Conservation (phyloP, 2,888 invertebrate species). For the Argynnis bischoffii region DNA sequence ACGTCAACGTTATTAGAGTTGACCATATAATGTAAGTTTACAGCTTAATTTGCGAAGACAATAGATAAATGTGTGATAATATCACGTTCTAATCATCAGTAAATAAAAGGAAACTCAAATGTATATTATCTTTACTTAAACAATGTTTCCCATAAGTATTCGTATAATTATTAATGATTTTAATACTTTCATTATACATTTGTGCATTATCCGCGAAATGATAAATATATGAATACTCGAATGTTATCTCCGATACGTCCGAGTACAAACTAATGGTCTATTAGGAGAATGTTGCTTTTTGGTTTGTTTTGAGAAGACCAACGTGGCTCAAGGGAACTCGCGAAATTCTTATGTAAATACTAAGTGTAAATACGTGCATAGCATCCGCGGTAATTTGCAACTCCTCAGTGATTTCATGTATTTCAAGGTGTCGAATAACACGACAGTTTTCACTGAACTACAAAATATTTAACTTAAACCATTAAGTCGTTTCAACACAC, state of each 20-base stretch:
- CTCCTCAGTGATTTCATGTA: constrained; percentile 17
- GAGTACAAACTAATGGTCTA: neutral
- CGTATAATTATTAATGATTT: too few relatives aligned
- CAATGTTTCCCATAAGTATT: too few relatives aligned
- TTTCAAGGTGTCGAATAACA: constrained; percentile 20
- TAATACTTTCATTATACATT: too few relatives aligned
- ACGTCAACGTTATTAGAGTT: constrained; percentile 51
- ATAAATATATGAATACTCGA: too few relatives aligned
- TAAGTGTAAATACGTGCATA: constrained; percentile 41
- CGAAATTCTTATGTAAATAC: constrained; percentile 72
- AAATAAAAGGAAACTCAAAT: too few relatives aligned
- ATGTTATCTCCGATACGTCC: too few relatives aligned
- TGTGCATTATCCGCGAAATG: too few relatives aligned
- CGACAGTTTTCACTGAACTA: constrained; percentile 2
- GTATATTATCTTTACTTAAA: too few relatives aligned
- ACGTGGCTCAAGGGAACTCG: constrained; percentile 58
- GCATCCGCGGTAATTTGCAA: constrained; percentile 52
- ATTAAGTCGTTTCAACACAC: constrained; percentile 13
- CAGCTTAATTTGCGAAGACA: too few relatives aligned
- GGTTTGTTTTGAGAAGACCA: constrained; percentile 40
- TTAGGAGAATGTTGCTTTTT: neutral
- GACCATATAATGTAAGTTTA: neutral
- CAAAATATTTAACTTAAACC: constrained; percentile 14
- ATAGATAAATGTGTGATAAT: too few relatives aligned
- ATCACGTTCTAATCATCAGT: too few relatives aligned